Percentiles rank a stretch among this genome's conserved stretches.
phyloP scores from a whole-genome alignment of 2,113 vertebrate genomes.

The Hippocampus guttulatus region DNA sequence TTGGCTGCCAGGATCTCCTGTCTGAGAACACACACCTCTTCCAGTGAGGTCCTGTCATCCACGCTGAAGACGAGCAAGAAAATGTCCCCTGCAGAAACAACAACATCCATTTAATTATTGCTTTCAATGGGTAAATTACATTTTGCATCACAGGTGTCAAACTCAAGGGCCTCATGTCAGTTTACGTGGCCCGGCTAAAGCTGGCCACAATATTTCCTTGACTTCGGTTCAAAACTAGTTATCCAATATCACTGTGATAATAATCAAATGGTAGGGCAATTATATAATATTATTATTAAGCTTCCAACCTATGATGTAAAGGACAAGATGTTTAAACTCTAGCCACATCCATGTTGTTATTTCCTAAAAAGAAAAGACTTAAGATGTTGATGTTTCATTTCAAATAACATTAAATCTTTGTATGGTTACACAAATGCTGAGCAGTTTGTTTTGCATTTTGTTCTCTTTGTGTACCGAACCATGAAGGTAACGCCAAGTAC shows the following conservation, averaged over 20 bases:
- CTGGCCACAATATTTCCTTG: neutral
- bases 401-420: neutral
- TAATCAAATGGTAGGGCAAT: neutral
- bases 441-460: neutral
- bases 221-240: neutral
- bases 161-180: neutral
- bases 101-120: neutral
- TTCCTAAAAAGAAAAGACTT: neutral
- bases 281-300: no score
- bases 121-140: neutral
- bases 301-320: no score
- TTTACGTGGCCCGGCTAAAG: neutral
- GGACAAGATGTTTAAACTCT: no score
- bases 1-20: slow-evolving; percentile 70
- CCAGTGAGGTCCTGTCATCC: slow-evolving; percentile 69
- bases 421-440: neutral
- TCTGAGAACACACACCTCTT: slow-evolving; percentile 67
- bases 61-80: slow-evolving; percentile 75
- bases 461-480: no score
- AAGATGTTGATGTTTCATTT: neutral
- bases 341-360: neutral
- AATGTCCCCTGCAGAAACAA: slow-evolving; percentile 66
- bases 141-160: neutral
- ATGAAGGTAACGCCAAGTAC: no score
- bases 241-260: no score